phyloP scores from a whole-genome alignment of 2,113 vertebrate genomes.

The Bettongia penicillata region DNA sequence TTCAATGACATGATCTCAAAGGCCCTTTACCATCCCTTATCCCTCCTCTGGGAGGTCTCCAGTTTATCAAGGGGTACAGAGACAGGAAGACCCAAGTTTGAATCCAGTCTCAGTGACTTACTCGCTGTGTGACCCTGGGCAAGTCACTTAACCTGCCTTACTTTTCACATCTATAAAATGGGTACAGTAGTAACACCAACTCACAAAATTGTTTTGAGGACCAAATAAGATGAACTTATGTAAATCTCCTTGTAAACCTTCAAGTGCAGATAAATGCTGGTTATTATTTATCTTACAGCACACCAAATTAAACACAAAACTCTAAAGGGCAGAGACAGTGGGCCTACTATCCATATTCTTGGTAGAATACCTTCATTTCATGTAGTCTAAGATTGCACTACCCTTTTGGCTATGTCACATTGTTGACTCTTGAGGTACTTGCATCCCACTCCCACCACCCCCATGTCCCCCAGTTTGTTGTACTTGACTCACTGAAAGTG shows the following conservation, averaged over 20 bases:
- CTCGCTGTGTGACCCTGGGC: not conserved
- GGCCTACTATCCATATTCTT: not conserved
- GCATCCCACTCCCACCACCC: no score
- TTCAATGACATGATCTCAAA: not conserved
- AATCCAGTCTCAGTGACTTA: not conserved
- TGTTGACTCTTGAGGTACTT: not conserved
- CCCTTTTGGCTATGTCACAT: no score
- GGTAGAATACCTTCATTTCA: not conserved
- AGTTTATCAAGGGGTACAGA: not conserved
- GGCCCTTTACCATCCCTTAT: not conserved
- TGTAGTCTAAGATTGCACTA: no score
- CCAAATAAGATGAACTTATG: not conserved
- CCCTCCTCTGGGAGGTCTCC: not conserved
- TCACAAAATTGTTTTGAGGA: not conserved
- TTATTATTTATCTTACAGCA: not conserved
- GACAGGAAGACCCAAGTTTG: not conserved
- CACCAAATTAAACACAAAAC: not conserved
- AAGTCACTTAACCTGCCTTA: not conserved
- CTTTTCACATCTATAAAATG: not conserved
- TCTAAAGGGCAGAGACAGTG: not conserved
- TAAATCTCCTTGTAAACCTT: not conserved
- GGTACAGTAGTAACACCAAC: not conserved
- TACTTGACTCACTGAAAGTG: no score
- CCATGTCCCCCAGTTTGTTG: no score
- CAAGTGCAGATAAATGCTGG: not conserved